A percentile compares a stretch with the other conserved stretches of the same genome.
Conservation (phyloP, 2,113 vertebrate species). For the Atractosteus spatula region DNA sequence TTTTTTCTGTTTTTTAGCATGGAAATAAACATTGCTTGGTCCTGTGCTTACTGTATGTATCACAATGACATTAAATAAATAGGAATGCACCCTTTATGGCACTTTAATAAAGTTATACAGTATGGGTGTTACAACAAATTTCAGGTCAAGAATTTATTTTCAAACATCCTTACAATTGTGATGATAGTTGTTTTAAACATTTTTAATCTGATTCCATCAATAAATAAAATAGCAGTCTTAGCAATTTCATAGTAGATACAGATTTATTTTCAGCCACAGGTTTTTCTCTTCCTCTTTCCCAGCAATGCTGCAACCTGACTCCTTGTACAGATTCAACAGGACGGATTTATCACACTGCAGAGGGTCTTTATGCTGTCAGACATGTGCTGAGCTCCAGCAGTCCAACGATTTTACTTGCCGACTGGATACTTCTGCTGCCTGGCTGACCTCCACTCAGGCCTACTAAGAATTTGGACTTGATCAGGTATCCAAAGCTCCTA, state of each 20-base stretch:
- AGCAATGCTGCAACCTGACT: not conserved
- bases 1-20: not conserved
- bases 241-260: constrained; percentile 17
- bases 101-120: not conserved
- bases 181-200: constrained; percentile 33
- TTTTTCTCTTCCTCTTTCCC: not conserved
- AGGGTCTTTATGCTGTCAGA: too few species aligned
- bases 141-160: constrained; percentile 43
- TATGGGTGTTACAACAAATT: not conserved
- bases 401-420: too few species aligned
- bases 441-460: too few species aligned
- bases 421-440: too few species aligned
- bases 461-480: too few species aligned
- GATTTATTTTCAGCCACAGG: not conserved
- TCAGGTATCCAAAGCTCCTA: too few species aligned
- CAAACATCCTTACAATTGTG: constrained; percentile 31
- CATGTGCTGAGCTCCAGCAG: too few species aligned
- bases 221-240: constrained; percentile 21
- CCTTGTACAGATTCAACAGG: too few species aligned
- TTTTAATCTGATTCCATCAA: not conserved
- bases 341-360: too few species aligned
- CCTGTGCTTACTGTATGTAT: too few species aligned
- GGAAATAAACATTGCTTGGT: not conserved
- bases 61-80: too few species aligned
- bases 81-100: too few species aligned